phyloP scores from a whole-genome alignment of 1,140 invertebrate genomes.

The Eubasilissa regina region DNA sequence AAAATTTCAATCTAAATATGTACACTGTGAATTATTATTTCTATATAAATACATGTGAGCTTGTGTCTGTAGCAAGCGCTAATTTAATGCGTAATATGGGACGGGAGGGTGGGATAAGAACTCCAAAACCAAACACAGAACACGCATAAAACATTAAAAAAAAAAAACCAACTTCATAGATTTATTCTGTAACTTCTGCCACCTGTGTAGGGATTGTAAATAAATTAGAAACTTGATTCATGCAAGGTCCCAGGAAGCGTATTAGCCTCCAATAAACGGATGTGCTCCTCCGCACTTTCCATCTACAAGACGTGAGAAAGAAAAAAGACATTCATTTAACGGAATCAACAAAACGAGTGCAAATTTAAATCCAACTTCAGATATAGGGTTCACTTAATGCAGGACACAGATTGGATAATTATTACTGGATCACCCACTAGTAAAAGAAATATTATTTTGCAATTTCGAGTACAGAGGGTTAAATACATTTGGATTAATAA shows the following conservation, averaged over 20 bases:
- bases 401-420: background rate
- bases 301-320: constrained; percentile 53
- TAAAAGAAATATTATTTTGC: background rate
- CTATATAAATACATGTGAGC: background rate
- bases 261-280: constrained; percentile 53
- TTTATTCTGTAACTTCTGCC: background rate
- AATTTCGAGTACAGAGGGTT: background rate
- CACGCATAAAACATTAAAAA: constrained; percentile 35
- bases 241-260: constrained; percentile 55
- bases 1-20: background rate
- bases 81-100: constrained; percentile 30
- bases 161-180: constrained; percentile 40
- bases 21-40: background rate
- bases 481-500: background rate
- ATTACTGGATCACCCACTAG: background rate
- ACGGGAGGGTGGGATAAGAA: constrained; percentile 22
- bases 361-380: background rate
- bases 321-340: constrained; percentile 33
- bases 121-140: constrained; percentile 44
- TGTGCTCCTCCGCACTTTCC: constrained; percentile 53
- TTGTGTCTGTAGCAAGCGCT: constrained; percentile 7
- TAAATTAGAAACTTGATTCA: constrained; percentile 39
- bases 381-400: background rate
- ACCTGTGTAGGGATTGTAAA: constrained; percentile 11
- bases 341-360: background rate